Evolutionary conservation across 2,888 invertebrate genomes (phyloP).

Genomic region (Orthosia incerta): DNA sequence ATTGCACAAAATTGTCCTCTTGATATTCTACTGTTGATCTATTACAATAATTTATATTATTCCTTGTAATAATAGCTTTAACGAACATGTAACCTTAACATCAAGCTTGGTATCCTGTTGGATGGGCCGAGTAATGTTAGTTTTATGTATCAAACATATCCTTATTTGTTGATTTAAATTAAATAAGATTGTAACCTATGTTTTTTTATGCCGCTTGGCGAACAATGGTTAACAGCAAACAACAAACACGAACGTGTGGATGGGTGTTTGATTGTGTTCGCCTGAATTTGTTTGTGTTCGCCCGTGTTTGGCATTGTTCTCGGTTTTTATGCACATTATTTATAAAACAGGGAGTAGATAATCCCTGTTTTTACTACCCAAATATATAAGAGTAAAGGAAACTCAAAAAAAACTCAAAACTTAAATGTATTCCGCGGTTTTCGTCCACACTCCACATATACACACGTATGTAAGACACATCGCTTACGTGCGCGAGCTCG

Average conservation of each 20-base stretch:
- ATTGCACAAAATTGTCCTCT: neutral
- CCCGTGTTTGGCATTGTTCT: no score
- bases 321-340: no score
- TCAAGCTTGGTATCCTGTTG: neutral
- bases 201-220: no score
- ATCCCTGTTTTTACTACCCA: conserved; percentile 8
- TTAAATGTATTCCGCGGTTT: conserved; percentile 33
- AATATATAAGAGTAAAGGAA: conserved; percentile 18
- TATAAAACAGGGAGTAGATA: no score
- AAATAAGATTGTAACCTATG: no score
- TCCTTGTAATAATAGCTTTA: neutral
- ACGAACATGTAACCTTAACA: neutral
- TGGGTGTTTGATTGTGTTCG: no score
- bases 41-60: neutral
- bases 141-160: neutral
- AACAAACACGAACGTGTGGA: no score
- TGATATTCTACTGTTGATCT: conserved; percentile 3
- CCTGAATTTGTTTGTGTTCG: no score
- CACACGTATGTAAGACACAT: conserved; percentile 17
- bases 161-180: neutral
- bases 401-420: conserved; percentile 39
- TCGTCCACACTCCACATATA: conserved; percentile 9
- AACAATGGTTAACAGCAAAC: no score
- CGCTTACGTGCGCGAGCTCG: conserved; percentile 52
- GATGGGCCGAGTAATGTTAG: neutral